Conservation (phyloP, 2,797 vertebrate species). For the Channallabes apus region DNA sequence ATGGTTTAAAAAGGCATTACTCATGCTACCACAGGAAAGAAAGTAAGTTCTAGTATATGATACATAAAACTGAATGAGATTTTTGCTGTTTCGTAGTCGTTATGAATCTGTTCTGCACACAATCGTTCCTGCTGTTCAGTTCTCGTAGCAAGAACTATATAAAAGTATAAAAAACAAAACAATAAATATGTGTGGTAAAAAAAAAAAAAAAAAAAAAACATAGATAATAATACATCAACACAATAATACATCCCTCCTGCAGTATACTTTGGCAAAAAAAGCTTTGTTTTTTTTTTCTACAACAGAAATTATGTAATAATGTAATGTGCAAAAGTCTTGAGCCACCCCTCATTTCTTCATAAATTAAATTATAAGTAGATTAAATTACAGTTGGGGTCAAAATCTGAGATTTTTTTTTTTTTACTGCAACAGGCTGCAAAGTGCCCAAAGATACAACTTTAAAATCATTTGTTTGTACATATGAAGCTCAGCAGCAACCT, state of each 20-base stretch:
- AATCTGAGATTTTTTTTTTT: too few relatives aligned
- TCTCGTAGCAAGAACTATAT: slow-evolving; percentile 34
- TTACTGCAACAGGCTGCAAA: too few relatives aligned
- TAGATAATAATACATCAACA: slow-evolving; percentile 42
- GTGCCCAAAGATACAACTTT: too few relatives aligned
- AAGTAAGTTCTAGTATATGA: slow-evolving; percentile 19
- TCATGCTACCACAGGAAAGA: background rate
- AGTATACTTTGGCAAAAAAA: slow-evolving; percentile 62
- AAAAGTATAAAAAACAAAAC: slow-evolving; percentile 48
- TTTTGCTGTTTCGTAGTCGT: slow-evolving; percentile 1
- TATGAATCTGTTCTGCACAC: slow-evolving; percentile 28
- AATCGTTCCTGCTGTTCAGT: slow-evolving; percentile 26
- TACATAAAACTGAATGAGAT: slow-evolving; percentile 1
- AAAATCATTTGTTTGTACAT: too few relatives aligned
- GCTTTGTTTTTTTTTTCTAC: background rate
- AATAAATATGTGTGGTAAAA: slow-evolving; percentile 55
- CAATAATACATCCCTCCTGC: slow-evolving; percentile 53
- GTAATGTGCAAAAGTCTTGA: background rate
- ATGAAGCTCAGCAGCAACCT: too few relatives aligned
- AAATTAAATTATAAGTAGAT: too few relatives aligned
- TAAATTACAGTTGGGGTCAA: too few relatives aligned
- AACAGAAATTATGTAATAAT: slow-evolving; percentile 21
- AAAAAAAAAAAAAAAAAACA: slow-evolving; percentile 39
- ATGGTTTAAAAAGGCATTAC: background rate
- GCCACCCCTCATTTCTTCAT: too few relatives aligned